Conservation (phyloP, 53 echinoderm and acorn worm genomes). For the Hippasteria phrygiana region DNA sequence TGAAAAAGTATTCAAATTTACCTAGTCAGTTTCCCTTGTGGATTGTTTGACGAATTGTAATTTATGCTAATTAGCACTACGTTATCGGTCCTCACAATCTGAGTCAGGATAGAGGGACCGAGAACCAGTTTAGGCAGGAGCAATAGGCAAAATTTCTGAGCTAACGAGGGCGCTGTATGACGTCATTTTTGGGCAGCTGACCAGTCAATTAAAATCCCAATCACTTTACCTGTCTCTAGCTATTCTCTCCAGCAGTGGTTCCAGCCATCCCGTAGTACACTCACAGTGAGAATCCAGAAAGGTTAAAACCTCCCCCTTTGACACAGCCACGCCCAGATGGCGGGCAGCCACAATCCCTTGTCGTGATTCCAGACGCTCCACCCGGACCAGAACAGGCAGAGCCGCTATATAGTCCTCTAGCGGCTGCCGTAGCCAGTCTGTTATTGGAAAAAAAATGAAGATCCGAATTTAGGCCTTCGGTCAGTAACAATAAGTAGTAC, state of each 20-base stretch:
- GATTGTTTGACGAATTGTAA: too few species aligned
- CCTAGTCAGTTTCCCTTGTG: too few species aligned
- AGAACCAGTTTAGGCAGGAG: too few species aligned
- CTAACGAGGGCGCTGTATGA: too few species aligned
- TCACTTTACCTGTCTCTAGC: conserved; percentile 76
- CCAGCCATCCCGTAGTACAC: conserved; percentile 84
- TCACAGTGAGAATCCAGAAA: conserved; percentile 93
- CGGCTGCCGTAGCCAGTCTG: conserved; percentile 68
- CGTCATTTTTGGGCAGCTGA: neutral
- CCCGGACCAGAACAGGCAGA: conserved; percentile 71
- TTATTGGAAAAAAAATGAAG: neutral
- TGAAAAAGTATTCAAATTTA: too few species aligned
- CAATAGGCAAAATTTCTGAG: too few species aligned
- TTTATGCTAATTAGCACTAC: too few species aligned
- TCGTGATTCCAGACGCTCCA: conserved; percentile 70
- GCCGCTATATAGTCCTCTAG: conserved; percentile 63
- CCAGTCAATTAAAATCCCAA: neutral
- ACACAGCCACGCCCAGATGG: conserved; percentile 77
- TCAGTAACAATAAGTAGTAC: too few species aligned
- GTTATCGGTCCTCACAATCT: too few species aligned
- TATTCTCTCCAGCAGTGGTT: conserved; percentile 84
- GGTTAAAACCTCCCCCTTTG: conserved; percentile 73
- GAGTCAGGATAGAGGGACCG: too few species aligned
- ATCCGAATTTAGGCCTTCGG: too few species aligned
- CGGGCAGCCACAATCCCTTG: conserved; percentile 86